Conservation (phyloP, 1,140 invertebrate species). For the Berghia stephanieae region DNA sequence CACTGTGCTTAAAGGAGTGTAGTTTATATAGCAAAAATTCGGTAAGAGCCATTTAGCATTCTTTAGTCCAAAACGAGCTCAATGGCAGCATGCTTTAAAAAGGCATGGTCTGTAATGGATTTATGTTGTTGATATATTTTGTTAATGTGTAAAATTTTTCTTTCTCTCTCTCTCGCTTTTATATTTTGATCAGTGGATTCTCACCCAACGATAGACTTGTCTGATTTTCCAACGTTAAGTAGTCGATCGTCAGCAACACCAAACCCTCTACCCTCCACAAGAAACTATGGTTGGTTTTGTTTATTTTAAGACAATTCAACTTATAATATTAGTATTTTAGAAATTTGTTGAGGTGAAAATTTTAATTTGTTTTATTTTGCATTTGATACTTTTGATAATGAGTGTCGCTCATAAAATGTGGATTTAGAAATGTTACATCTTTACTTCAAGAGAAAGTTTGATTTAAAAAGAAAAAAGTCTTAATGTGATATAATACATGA, state of each 20-base stretch:
- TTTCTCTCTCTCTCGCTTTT: too few relatives aligned
- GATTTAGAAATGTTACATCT: neutral
- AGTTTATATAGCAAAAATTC: too few relatives aligned
- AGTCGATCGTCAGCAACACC: slow-evolving; percentile 51
- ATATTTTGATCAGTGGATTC: slow-evolving; percentile 28
- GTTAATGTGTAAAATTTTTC: neutral
- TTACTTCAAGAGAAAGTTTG: neutral
- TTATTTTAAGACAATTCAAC: too few relatives aligned
- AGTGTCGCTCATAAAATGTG: neutral
- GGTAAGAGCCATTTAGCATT: too few relatives aligned
- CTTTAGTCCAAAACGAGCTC: too few relatives aligned
- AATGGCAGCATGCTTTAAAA: too few relatives aligned
- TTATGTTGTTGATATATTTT: slow-evolving; percentile 23
- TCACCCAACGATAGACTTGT: slow-evolving; percentile 53
- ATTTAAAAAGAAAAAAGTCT: neutral
- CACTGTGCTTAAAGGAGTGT: too few relatives aligned
- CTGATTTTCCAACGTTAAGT: slow-evolving; percentile 61
- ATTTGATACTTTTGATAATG: neutral
- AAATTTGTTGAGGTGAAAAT: too few relatives aligned
- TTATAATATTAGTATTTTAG: too few relatives aligned
- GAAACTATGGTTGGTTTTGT: slow-evolving; percentile 57
- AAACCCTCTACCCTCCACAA: slow-evolving; percentile 46
- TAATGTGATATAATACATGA: neutral
- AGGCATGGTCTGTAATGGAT: slow-evolving; percentile 36
- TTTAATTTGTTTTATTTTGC: too few relatives aligned